Base-by-base conservation (phyloP, 2,888 invertebrate genomes). In the Drosophila ustulata region DNA sequence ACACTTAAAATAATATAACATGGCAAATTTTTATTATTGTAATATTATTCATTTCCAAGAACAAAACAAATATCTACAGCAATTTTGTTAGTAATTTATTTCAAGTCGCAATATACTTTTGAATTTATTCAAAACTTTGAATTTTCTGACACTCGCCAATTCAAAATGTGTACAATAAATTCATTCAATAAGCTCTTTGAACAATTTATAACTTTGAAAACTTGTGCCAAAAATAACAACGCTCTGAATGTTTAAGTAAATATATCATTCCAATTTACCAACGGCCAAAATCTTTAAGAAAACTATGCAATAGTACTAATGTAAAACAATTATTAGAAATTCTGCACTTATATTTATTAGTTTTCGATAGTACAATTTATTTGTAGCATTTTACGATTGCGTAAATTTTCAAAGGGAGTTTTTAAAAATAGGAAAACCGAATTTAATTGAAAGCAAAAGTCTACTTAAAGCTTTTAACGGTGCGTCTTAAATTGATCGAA, bases 131-230 rank as follows among this genome's bases (percentile, higher is more conserved):
- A 34, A 32, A 32, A 25, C n/a, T 34, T n/a, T 23, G 1, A 50
- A 25, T n/a, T 5, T 32, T 11, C 23, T 9, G 5, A 32, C 23
- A 34, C 34, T 50, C 25, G 7, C 4, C 34, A 5, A 50, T 7
- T 50, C 34, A 23, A 28, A 13, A 30, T 30, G 6, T 6, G 30
- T 30, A 30, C 30, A 30, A 30, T 30, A 30, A 3, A 13, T 46
- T 46, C 7, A 6, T 41, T 41, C 11, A 52, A 52, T 53, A 18
- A 37, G 37, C 37, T 37, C 37, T 37, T 37, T n/a, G 37, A 37
- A 37, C 11, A n/a, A 37, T 37, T 37, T n/a, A 37, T 37, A n/a
- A 37, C n/a, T 37, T 37, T n/a, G 4, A n/a, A 37, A 37, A 37
- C n/a, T 37, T 37, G 37, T 37, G 37, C 37, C 37, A 37, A 37